These are phyloP conservation scores for Heliocidaris erythrogramma DNA, from an alignment of 35 echinoderm and acorn worm species.

Conservation along the genomic window DNA sequence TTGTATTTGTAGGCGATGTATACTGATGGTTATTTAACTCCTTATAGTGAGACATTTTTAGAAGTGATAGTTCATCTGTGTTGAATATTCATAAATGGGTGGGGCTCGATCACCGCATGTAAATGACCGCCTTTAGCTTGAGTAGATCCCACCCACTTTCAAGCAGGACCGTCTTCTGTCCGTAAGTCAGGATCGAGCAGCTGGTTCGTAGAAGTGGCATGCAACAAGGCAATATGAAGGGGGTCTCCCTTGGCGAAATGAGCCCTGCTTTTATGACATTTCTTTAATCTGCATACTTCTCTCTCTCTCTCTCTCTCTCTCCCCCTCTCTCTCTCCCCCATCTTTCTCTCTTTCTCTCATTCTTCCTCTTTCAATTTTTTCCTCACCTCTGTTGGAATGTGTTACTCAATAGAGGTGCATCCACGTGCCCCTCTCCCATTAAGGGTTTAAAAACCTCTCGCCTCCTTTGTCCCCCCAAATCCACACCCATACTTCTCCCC, in stretches of 20 bases:
- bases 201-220: neutral
- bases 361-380: neutral
- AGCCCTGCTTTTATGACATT: neutral
- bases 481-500: neutral
- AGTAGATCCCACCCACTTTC: neutral
- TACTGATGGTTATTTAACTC: neutral
- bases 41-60: neutral
- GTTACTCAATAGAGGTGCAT: neutral
- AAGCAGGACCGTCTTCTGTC: neutral
- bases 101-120: neutral
- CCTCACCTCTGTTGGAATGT: neutral
- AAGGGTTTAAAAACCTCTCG: slow-evolving; percentile 14
- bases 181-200: neutral
- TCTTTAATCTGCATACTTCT: neutral
- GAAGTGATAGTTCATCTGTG: neutral
- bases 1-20: neutral
- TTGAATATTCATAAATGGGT: neutral
- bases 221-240: neutral
- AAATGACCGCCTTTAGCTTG: neutral
- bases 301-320: neutral
- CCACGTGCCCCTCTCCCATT: slow-evolving; percentile 19
- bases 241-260: neutral
- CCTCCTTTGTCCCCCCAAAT: slow-evolving; percentile 23
- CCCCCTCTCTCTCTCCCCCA: neutral
- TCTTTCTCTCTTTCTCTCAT: neutral